A percentile compares a stretch with the other conserved stretches of the same genome.
Evolutionary conservation across 2,888 invertebrate species (phyloP).

Genomic region (Cheilosia scutellata): DNA sequence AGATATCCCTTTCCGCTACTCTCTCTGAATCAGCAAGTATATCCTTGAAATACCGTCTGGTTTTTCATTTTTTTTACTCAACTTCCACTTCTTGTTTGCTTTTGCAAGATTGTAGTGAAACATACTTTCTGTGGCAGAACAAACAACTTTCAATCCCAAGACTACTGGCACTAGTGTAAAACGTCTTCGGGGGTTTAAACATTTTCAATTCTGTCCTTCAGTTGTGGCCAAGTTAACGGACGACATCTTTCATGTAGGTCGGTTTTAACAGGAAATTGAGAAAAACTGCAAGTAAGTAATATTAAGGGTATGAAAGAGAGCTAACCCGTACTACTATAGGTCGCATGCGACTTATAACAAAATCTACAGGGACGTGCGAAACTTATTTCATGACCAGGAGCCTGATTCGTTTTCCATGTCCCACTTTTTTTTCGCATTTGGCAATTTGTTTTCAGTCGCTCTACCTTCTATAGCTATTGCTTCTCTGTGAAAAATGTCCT

Average conservation of each 20-base stretch:
- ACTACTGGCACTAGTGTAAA: conserved; percentile 13
- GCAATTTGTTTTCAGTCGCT: conserved; percentile 60
- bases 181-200: conserved; percentile 23
- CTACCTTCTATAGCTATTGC: conserved; percentile 45
- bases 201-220: conserved; percentile 12
- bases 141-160: conserved; percentile 22
- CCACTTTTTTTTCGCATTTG: conserved; percentile 37
- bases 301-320: conserved; percentile 5
- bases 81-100: conserved; percentile 9
- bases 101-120: conserved; percentile 14
- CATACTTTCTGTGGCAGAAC: conserved; percentile 12
- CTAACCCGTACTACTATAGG: background rate
- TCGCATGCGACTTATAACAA: too few species aligned
- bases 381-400: conserved; percentile 34
- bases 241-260: conserved; percentile 9
- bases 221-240: conserved; percentile 33
- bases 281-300: conserved; percentile 10
- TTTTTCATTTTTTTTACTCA: conserved; percentile 7
- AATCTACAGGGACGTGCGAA: background rate
- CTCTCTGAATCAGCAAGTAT: background rate
- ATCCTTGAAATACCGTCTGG: conserved; percentile 23
- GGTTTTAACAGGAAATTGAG: conserved; percentile 22
- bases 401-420: conserved; percentile 30
- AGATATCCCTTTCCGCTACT: conserved; percentile 38
- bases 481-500: too few species aligned